Conservation (phyloP, 2,113 vertebrate genomes). For the Spermophilus dauricus region DNA sequence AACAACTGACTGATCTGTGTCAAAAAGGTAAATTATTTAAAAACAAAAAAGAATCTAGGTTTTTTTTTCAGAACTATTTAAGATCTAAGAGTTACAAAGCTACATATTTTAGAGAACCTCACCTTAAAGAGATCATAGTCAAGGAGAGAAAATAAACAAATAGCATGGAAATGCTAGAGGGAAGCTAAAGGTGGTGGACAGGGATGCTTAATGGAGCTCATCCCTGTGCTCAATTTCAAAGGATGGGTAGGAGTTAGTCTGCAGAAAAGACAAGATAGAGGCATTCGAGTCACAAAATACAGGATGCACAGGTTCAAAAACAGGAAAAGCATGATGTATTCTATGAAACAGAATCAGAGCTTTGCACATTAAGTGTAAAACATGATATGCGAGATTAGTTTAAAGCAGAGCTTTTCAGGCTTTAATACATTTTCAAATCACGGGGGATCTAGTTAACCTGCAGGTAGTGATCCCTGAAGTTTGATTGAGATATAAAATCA, state of each 20-base stretch:
- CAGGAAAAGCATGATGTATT: background rate
- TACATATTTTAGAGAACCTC: background rate
- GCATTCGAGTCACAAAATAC: background rate
- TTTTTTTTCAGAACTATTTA: background rate
- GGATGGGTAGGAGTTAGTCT: background rate
- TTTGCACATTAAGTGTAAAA: background rate
- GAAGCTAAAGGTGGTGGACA: background rate
- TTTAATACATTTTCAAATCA: background rate
- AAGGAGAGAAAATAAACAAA: background rate
- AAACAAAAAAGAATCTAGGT: background rate
- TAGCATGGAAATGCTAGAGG: background rate
- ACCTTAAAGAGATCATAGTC: background rate
- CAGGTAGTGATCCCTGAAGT: background rate
- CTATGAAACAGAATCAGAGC: background rate
- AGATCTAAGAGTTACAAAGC: background rate
- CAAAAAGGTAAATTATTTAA: background rate
- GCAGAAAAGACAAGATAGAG: background rate
- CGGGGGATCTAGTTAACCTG: background rate
- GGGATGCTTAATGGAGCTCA: background rate
- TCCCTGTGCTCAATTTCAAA: background rate
- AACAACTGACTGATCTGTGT: background rate
- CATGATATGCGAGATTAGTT: background rate
- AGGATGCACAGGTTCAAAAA: background rate
- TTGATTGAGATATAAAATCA: background rate
- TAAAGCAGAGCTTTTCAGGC: background rate